phyloP scores from a whole-genome alignment of 2,113 vertebrate species.

The Balaenoptera acutorostrata region DNA sequence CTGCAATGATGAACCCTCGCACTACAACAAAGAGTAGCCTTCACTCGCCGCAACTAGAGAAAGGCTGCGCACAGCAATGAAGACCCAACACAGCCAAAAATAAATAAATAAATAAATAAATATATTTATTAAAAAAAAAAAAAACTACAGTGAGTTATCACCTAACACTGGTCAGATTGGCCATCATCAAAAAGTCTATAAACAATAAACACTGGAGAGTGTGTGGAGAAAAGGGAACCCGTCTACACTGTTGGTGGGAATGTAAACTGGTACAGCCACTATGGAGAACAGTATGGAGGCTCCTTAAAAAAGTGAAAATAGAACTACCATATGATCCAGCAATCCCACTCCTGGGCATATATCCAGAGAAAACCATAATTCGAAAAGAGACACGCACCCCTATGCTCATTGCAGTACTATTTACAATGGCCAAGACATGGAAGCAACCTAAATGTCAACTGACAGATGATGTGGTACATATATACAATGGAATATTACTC shows the following conservation, averaged over 20 bases:
- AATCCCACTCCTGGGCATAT: not conserved
- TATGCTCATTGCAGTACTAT: not conserved
- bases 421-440: not conserved
- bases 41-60: too few species aligned
- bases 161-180: not conserved
- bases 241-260: not conserved
- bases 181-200: not conserved
- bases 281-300: not conserved
- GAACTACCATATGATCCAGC: not conserved
- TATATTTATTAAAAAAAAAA: too few species aligned
- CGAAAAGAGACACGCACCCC: not conserved
- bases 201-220: not conserved
- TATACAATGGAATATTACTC: not conserved
- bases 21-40: too few species aligned
- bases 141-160: not conserved
- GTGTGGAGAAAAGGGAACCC: not conserved
- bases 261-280: not conserved
- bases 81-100: too few species aligned
- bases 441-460: not conserved
- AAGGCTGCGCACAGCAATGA: too few species aligned
- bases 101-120: too few species aligned
- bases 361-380: not conserved
- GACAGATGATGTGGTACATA: not conserved
- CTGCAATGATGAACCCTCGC: too few species aligned
- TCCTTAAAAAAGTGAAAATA: not conserved